Percentiles rank a stretch among this genome's conserved stretches.
phyloP scores from a whole-genome alignment of 2,888 invertebrate genomes.

The Acanthosepion pharaonis region DNA sequence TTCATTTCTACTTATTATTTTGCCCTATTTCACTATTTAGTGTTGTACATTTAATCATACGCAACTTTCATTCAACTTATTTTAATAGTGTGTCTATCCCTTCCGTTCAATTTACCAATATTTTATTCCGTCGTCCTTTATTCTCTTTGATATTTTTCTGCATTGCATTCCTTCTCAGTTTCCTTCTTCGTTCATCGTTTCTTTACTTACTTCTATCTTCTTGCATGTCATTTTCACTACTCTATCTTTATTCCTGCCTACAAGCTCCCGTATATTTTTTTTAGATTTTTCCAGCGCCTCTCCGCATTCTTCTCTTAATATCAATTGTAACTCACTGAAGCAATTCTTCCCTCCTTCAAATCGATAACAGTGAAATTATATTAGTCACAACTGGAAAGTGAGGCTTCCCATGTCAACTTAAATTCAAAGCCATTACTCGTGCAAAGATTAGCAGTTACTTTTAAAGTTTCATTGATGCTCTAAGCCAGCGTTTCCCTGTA shows the following conservation, averaged over 20 bases:
- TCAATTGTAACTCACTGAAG: neutral
- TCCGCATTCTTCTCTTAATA: neutral
- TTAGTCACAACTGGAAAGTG: neutral
- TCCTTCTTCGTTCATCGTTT: neutral
- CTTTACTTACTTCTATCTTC: neutral
- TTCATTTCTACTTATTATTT: too few relatives aligned
- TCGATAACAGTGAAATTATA: neutral
- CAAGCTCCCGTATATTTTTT: neutral
- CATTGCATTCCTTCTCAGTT: neutral
- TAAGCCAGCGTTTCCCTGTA: neutral
- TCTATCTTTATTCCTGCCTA: neutral
- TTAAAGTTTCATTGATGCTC: neutral
- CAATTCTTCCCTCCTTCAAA: neutral
- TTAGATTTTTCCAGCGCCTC: neutral
- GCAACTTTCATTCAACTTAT: too few relatives aligned
- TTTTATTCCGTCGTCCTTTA: too few relatives aligned
- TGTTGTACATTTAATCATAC: too few relatives aligned
- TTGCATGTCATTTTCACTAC: neutral
- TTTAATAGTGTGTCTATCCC: too few relatives aligned
- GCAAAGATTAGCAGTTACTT: neutral
- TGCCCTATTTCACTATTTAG: too few relatives aligned
- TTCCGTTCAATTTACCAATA: too few relatives aligned
- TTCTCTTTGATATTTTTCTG: neutral
- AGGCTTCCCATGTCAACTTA: neutral
- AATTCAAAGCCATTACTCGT: neutral